These are phyloP conservation scores for Oryzaephilus surinamensis DNA, from an alignment of 1,140 invertebrate genomes.

Conservation along the genomic window DNA sequence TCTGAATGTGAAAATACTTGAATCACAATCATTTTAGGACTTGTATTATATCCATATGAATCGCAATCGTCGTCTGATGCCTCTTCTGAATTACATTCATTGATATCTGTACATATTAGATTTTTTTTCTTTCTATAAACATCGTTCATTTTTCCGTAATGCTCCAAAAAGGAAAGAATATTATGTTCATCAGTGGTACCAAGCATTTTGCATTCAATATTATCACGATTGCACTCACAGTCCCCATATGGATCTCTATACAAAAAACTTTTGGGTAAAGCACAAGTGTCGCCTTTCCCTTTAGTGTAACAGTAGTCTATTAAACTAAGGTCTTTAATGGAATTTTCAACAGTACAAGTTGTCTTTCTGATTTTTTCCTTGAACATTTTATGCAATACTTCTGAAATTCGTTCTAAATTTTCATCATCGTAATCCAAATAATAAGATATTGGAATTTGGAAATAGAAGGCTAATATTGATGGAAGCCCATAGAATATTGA, in stretches of 20 bases:
- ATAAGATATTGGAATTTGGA: constrained; percentile 5
- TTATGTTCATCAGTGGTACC: not conserved
- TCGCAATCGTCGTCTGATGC: not conserved
- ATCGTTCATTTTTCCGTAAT: not conserved
- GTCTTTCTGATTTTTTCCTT: not conserved
- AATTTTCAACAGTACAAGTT: not conserved
- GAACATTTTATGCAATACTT: not conserved
- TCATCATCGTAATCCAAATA: constrained; percentile 1
- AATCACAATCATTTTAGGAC: too few relatives aligned
- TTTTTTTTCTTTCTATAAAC: not conserved
- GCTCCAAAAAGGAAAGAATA: too few relatives aligned
- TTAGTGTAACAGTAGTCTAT: not conserved
- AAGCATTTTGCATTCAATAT: not conserved
- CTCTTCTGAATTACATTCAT: not conserved
- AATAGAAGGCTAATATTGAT: constrained; percentile 4
- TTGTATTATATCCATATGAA: too few relatives aligned
- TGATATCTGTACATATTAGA: not conserved
- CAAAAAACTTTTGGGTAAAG: constrained; percentile 4
- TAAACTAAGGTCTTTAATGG: not conserved
- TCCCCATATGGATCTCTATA: constrained; percentile 4
- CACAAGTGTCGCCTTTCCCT: not conserved
- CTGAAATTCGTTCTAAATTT: not conserved
- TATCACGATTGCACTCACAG: constrained; percentile 1
- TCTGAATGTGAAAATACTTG: too few relatives aligned
- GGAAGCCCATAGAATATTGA: not conserved